phyloP scores from a whole-genome alignment of 2,797 vertebrate genomes.

The Scyliorhinus canicula region DNA sequence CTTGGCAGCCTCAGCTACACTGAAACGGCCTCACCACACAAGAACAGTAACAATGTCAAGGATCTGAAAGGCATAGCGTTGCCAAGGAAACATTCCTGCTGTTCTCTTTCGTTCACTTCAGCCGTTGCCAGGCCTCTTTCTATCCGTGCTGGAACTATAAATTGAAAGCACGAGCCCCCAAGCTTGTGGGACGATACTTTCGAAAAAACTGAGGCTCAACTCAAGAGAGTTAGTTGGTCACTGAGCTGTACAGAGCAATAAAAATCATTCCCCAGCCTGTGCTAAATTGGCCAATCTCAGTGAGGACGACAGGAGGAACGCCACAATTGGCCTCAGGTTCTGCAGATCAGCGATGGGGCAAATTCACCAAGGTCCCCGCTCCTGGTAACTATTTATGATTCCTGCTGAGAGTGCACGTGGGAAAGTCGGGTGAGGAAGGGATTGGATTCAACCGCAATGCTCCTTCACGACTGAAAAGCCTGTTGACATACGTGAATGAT shows the following conservation, averaged over 20 bases:
- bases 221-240: background rate
- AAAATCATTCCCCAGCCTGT: background rate
- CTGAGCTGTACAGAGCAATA: background rate
- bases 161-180: background rate
- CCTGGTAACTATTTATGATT: background rate
- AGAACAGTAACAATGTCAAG: slow-evolving; percentile 14
- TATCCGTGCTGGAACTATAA: background rate
- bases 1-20: background rate
- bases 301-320: background rate
- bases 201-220: background rate
- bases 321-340: background rate
- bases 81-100: slow-evolving; percentile 15
- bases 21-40: background rate
- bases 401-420: background rate
- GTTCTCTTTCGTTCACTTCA: slow-evolving; percentile 14
- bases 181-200: background rate
- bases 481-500: slow-evolving; percentile 9
- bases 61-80: background rate
- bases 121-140: background rate
- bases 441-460: background rate
- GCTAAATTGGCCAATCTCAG: background rate
- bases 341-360: background rate
- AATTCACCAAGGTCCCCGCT: background rate
- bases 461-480: background rate
- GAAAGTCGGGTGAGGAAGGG: background rate